Base-by-base conservation (phyloP, 2,888 invertebrate genomes). In the Eupithecia centaureata region DNA sequence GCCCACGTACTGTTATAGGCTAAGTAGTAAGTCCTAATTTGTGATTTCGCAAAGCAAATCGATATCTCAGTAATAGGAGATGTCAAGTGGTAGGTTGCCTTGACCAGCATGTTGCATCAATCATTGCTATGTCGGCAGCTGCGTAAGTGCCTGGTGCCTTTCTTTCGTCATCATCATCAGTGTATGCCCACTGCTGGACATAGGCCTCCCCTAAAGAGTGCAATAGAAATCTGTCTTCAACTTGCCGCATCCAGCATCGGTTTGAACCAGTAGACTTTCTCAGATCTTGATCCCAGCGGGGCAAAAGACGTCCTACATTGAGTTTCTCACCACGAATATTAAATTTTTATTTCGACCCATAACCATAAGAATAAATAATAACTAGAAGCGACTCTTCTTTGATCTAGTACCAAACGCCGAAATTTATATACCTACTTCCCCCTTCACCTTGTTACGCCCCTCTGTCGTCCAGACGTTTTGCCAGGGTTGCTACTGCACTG, bases 21-120 rank as follows among this genome's bases (percentile, higher is more conserved):
- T 57, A 30, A 33, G 13, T 12, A 33, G 33, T 22, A 57, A 3
- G 18, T 57, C 56, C 56, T 32, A 33, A 57, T 32, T 52, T 57
- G 22, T 18, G 18, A 57, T 74, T 70, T 73, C 70, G 70, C 67
- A 74, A 74, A 66, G 56, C 25, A 63, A 69, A 70, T 61, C 30
- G 65, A 67, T 71, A 67, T 68, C 66, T 74, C 71, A 69, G 68
- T 63, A 74, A 71, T 65, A 60, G 65, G 68, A 69, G 72, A 74
- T 73, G 75, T 71, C 77, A 74, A 75, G 70, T 74, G 64, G 72
- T 71, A 54, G 77, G 61, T 76, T 42, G 71, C 77, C 77, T 77
- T 77, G 77, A 77, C 77, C 76, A 73, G 66, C 51, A 32, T 59
- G 42, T 76, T 76, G 74, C 76, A 56, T 70, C 74, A 76, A 56